Evolutionary conservation across 1,140 invertebrate genomes (phyloP).

Genomic region (Caenorhabditis inopinata): DNA sequence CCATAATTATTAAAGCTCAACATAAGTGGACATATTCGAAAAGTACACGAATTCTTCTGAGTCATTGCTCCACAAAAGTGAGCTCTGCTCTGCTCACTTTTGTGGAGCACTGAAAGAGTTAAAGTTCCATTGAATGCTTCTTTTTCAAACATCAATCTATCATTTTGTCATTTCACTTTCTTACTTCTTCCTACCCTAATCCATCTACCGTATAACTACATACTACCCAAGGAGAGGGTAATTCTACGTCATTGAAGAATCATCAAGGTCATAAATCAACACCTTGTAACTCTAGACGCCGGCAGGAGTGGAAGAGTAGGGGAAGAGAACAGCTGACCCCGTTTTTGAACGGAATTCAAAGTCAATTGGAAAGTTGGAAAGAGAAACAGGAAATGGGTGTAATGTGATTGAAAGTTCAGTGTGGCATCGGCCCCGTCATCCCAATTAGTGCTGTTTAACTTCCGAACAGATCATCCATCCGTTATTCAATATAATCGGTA

Average conservation of each 20-base stretch:
- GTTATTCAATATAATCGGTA: background rate
- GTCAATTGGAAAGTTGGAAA: background rate
- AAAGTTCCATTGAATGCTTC: too few species aligned
- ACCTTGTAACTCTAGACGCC: constrained; percentile 24
- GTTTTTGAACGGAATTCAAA: background rate
- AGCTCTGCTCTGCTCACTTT: too few species aligned
- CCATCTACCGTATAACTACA: constrained; percentile 12
- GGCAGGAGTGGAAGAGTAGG: background rate
- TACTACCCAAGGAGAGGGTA: background rate
- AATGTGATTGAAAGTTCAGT: background rate
- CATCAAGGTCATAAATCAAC: constrained; percentile 31
- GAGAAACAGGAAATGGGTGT: too few species aligned
- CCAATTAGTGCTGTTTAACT: constrained; percentile 17
- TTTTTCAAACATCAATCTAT: too few species aligned
- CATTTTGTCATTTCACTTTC: background rate
- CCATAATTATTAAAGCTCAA: too few species aligned
- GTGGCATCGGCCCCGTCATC: background rate
- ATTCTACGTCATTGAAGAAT: constrained; percentile 1
- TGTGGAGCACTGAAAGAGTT: too few species aligned
- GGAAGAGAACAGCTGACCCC: constrained; percentile 10
- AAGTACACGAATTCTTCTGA: too few species aligned
- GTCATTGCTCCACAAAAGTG: too few species aligned
- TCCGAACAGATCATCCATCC: constrained; percentile 22
- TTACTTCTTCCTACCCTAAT: background rate
- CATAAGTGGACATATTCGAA: too few species aligned